Conservation (phyloP, 2,113 vertebrate genomes). For the Leiothrix lutea region DNA sequence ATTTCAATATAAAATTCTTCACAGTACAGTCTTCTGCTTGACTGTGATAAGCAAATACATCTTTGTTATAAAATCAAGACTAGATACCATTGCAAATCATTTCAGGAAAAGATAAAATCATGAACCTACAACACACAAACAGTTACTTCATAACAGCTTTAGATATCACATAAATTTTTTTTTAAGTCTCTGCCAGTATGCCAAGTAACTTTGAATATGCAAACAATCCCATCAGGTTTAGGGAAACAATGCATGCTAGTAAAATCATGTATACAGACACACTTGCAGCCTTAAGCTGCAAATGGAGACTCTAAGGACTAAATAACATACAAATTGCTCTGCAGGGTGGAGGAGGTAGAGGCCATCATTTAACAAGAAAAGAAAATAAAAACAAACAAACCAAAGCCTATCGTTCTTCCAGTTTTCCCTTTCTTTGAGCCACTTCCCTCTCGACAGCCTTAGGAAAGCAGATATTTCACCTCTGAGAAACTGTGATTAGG, state of each 20-base stretch:
- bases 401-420: background rate
- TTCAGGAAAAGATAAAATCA: background rate
- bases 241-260: background rate
- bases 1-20: background rate
- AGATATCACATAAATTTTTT: accelerated
- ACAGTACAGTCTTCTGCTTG: background rate
- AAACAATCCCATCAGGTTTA: background rate
- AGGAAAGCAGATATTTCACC: background rate
- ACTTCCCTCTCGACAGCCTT: background rate
- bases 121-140: background rate
- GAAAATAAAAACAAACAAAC: background rate
- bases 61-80: background rate
- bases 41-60: background rate
- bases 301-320: background rate
- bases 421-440: background rate
- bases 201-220: background rate
- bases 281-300: background rate
- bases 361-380: background rate
- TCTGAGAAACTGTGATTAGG: background rate
- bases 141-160: background rate
- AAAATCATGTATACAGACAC: background rate
- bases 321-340: background rate
- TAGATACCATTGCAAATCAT: background rate
- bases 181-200: background rate
- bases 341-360: background rate